A percentile compares a stretch with the other conserved stretches of the same genome.
phyloP scores from a whole-genome alignment of 2,888 invertebrate species.

The Notocelia uddmanniana region DNA sequence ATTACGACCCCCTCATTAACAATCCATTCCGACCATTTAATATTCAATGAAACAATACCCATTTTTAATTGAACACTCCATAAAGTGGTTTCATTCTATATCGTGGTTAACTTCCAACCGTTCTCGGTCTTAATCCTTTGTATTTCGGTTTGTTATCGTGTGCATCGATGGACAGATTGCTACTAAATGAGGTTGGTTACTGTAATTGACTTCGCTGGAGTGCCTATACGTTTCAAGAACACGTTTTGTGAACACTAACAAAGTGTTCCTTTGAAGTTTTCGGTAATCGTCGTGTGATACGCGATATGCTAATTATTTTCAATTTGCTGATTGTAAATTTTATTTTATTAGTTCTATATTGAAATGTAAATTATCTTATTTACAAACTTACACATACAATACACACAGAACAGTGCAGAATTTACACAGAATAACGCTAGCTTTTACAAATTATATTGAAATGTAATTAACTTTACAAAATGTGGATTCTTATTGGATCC shows the following conservation, averaged over 20 bases:
- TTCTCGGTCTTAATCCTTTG: background rate
- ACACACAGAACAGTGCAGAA: no score
- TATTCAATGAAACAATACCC: constrained; percentile 44
- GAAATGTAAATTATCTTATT: no score
- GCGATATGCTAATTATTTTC: background rate
- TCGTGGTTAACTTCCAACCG: constrained; percentile 2
- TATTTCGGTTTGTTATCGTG: constrained; percentile 2
- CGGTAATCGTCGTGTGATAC: background rate
- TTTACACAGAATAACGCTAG: no score
- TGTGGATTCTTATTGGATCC: background rate
- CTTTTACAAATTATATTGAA: no score
- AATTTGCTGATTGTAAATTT: background rate
- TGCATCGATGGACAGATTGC: constrained; percentile 31
- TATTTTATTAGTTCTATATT: background rate
- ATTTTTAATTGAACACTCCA: constrained; percentile 43
- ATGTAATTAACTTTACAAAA: no score
- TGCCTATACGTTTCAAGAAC: constrained; percentile 27
- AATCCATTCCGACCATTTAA: constrained; percentile 32
- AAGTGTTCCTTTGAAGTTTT: constrained; percentile 17
- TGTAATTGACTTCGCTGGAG: constrained; percentile 42
- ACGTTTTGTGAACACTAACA: constrained; percentile 18
- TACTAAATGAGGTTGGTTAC: constrained; percentile 27
- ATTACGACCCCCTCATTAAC: constrained; percentile 32
- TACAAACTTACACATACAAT: no score
- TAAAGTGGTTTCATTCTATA: constrained; percentile 37